Base-by-base conservation (phyloP, 1,140 invertebrate genomes). In the Zaprionus lachaisei region DNA sequence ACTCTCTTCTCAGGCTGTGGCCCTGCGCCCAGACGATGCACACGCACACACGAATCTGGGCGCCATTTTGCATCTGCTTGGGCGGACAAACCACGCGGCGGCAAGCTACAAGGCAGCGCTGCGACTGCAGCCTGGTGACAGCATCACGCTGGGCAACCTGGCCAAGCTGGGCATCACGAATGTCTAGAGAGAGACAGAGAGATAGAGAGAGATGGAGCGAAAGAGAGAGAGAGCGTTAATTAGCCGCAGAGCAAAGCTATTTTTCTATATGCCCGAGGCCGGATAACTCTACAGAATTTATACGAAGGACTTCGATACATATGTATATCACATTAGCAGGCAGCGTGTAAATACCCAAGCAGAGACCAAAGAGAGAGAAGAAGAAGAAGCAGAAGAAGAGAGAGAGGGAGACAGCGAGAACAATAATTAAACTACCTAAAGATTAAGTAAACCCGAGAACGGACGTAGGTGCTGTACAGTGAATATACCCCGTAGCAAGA, bases 1-100 rank as follows among this genome's bases (percentile, higher is more conserved):
- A 11, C 7, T 5, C 2, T 14, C n/a, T 38, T 24, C 15, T 0
- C 31, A 93, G 92, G 92, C 92, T 44, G 92, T 93, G n/a, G 77
- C 72, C 7, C 41, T 93, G 63, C 68, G 91, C 31, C 92, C 92
- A 0, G 72, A 91, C 57, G 96, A 98, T 84, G 96, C 97, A 0
- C 95, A 97, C 66, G 97, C 97, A 63, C 97, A 98, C 93, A 98
- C 98, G 84, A 99, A 99, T 93, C 93, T 99, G 37, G 98, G 98
- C 17, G 98, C 98, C 49, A 99, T 99, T 91, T 94, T 98, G 24
- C 98, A 99, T 93, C 94, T 98, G 56, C 98, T 98, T 92, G 97
- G 97, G 11, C 98, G 98, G 93, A 96, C 97, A 69, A 93, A 94
- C 15, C 97, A 98, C 90, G 98, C 98, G 1, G 96, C 97, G 26